Evolutionary conservation across 2,113 vertebrate genomes (phyloP).

Genomic region (Ivindomyrus marchei): DNA sequence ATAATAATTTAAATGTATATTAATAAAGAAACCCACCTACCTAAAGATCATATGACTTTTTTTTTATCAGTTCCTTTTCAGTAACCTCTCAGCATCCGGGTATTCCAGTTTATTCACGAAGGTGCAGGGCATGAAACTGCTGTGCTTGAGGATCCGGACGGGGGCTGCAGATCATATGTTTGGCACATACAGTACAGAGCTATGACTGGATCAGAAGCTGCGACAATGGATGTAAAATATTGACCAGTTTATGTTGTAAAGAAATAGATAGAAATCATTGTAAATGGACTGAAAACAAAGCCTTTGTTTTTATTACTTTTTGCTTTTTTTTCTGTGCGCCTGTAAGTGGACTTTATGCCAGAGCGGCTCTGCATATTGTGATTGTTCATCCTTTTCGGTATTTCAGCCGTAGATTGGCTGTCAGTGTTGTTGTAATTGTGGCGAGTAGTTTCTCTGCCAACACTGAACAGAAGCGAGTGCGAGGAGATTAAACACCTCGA

Average conservation of each 20-base stretch:
- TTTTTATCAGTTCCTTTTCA: neutral
- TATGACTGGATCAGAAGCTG: neutral
- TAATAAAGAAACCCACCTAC: neutral
- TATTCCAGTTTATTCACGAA: neutral
- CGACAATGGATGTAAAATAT: neutral
- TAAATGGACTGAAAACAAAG: neutral
- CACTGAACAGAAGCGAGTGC: neutral
- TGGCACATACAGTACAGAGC: neutral
- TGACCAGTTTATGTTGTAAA: neutral
- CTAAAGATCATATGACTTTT: neutral
- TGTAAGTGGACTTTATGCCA: neutral
- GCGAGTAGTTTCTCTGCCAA: neutral
- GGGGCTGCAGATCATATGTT: neutral
- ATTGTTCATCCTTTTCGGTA: neutral
- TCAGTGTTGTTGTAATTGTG: neutral
- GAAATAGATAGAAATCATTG: neutral
- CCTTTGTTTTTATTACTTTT: neutral
- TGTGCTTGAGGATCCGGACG: neutral
- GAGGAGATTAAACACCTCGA: neutral
- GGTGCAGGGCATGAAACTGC: neutral
- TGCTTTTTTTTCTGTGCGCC: neutral
- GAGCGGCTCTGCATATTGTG: neutral
- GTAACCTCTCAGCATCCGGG: neutral
- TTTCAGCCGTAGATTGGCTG: neutral
- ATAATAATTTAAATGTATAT: neutral